Evolutionary conservation across 37 sponge, comb jelly and placozoan species (phyloP), one percentile per base, ranked within the genome.

Genomic region (Spongilla lacustris): DNA sequence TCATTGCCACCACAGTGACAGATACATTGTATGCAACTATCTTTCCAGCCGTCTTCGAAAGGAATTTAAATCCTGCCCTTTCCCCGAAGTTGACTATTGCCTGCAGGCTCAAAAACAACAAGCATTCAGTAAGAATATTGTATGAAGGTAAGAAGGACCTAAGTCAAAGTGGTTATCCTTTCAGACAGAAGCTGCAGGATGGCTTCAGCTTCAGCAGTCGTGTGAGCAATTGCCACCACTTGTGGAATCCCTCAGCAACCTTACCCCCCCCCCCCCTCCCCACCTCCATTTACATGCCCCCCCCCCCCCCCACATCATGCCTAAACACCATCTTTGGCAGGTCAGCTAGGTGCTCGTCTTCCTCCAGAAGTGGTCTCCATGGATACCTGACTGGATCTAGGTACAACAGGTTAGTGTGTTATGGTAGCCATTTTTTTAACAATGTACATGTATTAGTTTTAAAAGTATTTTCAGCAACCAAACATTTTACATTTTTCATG

Each of bases 351-450:
- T 24, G 41, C 2, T 35, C 38, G 9, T 10, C 74, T 34, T 80
- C 84, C 74, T 36, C 71, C 50, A 83, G 86, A n/a, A 85, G 78
- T 32, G 71, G 85, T 0, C 36, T 77, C 2, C 88, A 92, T 75
- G 50, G 68, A 28, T 92, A 87, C 34, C 72, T 92, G 0, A 78
- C 69, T 36, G 92, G 92, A 69, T 73, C 84, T 26, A 78, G 92
- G 37, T 92, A 92, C 76, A 92, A 87, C 81, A 82, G 88, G 92
- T 92, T 0, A 67, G 77, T 73, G 29, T 75, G 9, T 19, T 14
- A 31, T 32, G 29, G n/a, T n/a, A n/a, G n/a, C n/a, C n/a, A n/a
- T n/a, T n/a, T 34, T 25, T 70, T 38, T 66, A 67, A 33, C 50
- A 33, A 66, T 9, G 4, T 58, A 1, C 33, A 22, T 24, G 41